These are phyloP conservation scores for Arremon brunneinucha DNA, from an alignment of 2,797 vertebrate species.

Conservation along the genomic window DNA sequence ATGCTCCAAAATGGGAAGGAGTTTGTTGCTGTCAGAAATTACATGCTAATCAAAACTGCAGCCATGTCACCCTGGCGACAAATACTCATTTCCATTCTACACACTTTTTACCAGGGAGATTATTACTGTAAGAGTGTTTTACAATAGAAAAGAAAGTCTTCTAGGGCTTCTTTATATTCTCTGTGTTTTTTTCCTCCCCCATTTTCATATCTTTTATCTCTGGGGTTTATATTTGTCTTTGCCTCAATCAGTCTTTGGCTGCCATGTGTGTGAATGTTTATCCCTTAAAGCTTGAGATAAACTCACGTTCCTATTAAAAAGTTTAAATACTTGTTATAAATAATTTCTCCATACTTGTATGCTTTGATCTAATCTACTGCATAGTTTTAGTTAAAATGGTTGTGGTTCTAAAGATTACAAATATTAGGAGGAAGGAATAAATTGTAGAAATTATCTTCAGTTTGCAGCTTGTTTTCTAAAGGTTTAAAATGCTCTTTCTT, in stretches of 20 bases:
- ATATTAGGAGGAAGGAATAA: constrained; percentile 59
- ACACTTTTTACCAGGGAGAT: not conserved
- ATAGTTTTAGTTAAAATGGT: constrained; percentile 63
- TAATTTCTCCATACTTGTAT: constrained; percentile 50
- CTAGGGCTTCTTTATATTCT: not conserved
- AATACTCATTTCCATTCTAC: not conserved
- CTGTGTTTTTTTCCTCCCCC: not conserved
- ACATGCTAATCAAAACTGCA: not conserved
- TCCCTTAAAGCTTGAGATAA: constrained; percentile 43
- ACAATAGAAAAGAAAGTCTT: not conserved
- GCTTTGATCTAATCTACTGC: constrained; percentile 67
- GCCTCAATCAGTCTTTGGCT: constrained; percentile 9
- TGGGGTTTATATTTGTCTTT: constrained; percentile 57
- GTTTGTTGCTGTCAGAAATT: not conserved
- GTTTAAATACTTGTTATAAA: constrained; percentile 61
- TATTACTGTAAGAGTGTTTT: not conserved
- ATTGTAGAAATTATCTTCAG: constrained; percentile 69
- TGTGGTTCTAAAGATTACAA: constrained; percentile 64
- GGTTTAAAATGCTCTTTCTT: constrained; percentile 62
- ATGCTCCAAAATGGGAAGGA: not conserved
- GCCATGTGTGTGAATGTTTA: not conserved
- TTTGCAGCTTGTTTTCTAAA: constrained; percentile 70
- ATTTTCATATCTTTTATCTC: constrained; percentile 2
- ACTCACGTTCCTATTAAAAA: constrained; percentile 63
- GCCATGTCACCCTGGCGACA: not conserved